Conservation (phyloP, 2,113 vertebrate genomes). For the Laterallus jamaicensis region DNA sequence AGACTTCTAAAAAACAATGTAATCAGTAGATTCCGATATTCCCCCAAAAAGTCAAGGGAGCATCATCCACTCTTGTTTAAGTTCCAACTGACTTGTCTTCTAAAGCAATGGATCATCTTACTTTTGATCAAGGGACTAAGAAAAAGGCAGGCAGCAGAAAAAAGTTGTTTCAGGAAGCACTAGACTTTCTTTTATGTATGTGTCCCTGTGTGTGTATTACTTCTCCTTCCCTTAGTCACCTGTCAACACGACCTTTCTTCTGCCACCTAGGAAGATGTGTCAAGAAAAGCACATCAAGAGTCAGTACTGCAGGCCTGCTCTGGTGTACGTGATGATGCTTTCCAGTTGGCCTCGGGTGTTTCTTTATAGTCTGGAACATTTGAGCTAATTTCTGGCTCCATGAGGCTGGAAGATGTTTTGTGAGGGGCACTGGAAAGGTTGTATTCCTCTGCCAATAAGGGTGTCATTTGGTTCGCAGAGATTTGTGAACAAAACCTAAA, state of each 20-base stretch:
- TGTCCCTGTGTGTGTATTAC: background rate
- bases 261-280: slow-evolving; percentile 18
- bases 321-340: background rate
- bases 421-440: background rate
- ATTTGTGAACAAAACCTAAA: background rate
- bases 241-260: slow-evolving; percentile 15
- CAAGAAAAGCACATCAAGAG: background rate
- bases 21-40: background rate
- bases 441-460: background rate
- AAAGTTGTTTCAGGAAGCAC: background rate
- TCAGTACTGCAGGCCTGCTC: background rate
- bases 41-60: background rate
- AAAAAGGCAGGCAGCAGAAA: background rate
- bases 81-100: background rate
- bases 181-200: background rate
- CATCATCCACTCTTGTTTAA: background rate
- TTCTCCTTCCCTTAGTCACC: slow-evolving; percentile 46
- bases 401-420: slow-evolving; percentile 18
- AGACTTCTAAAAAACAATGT: background rate
- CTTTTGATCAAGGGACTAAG: background rate
- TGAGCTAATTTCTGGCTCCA: slow-evolving; percentile 11
- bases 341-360: slow-evolving; percentile 12
- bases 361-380: background rate
- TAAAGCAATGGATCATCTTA: background rate
- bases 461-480: background rate